Conservation (phyloP, 2,888 invertebrate species). For the Heliconius aoede region DNA sequence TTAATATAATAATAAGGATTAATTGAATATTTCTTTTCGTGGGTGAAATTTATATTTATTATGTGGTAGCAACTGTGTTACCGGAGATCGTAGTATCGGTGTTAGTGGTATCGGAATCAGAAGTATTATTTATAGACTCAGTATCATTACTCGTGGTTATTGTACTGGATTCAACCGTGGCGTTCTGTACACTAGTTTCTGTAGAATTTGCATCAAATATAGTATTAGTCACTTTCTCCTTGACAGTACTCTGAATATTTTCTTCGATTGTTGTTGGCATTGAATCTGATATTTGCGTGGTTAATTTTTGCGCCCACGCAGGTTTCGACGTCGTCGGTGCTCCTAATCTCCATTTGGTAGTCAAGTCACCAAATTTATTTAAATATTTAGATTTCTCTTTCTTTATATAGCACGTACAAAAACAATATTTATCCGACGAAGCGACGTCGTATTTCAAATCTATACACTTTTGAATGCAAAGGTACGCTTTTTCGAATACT, state of each 20-base stretch:
- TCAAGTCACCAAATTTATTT: slow-evolving; percentile 26
- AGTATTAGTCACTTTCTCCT: background rate
- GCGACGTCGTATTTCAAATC: slow-evolving; percentile 63
- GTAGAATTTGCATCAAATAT: background rate
- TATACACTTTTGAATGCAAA: slow-evolving; percentile 67
- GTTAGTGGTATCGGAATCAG: slow-evolving; percentile 18
- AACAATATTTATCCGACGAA: slow-evolving; percentile 61
- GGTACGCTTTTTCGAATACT: slow-evolving; percentile 59
- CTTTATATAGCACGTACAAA: slow-evolving; percentile 64
- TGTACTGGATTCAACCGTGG: slow-evolving; percentile 4
- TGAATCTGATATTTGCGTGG: background rate
- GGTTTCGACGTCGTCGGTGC: slow-evolving; percentile 64
- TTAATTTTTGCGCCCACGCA: slow-evolving; percentile 55
- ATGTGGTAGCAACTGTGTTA: background rate
- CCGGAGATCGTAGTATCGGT: background rate
- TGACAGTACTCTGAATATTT: background rate
- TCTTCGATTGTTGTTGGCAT: background rate
- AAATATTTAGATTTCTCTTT: slow-evolving; percentile 53
- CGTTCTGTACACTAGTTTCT: background rate
- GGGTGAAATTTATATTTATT: background rate
- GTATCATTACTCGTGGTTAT: slow-evolving; percentile 1
- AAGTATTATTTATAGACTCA: background rate
- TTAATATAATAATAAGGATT: no score
- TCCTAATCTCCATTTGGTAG: slow-evolving; percentile 55
- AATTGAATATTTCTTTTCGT: background rate